Conservation (phyloP, 2,113 vertebrate species). For the Trogon surrucura region DNA sequence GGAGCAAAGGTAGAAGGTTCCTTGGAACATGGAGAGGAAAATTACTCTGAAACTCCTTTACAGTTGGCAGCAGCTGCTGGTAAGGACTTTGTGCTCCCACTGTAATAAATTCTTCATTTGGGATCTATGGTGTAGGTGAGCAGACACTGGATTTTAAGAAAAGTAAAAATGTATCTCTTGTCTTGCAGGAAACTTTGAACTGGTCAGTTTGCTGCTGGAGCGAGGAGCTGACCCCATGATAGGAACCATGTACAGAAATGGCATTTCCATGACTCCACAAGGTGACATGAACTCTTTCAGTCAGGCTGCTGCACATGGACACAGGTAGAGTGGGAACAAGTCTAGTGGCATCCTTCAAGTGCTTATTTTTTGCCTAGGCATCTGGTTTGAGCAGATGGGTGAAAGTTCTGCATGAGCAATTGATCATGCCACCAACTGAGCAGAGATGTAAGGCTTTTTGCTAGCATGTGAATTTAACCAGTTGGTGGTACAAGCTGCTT, state of each 20-base stretch:
- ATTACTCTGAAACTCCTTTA: conserved; percentile 96
- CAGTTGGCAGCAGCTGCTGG: conserved; percentile 95
- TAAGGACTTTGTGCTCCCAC: conserved; percentile 64
- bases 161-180: conserved; percentile 61
- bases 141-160: conserved; percentile 5
- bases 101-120: not conserved
- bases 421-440: not conserved
- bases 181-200: conserved; percentile 94
- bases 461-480: conserved; percentile 34
- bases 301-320: conserved; percentile 97
- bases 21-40: conserved; percentile 95
- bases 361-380: not conserved
- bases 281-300: conserved; percentile 99
- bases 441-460: not conserved
- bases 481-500: conserved; percentile 12
- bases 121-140: not conserved
- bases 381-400: conserved; percentile 2
- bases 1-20: conserved; percentile 96
- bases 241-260: conserved; percentile 96
- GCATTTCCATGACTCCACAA: conserved; percentile 93
- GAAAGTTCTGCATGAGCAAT: conserved; percentile 35
- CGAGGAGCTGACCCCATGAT: conserved; percentile 94
- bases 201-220: conserved; percentile 96
- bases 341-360: conserved; percentile 25
- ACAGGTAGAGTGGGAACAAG: conserved; percentile 87